phyloP scores from a whole-genome alignment of 2,888 invertebrate species.

The Acanthacorydalis orientalis region DNA sequence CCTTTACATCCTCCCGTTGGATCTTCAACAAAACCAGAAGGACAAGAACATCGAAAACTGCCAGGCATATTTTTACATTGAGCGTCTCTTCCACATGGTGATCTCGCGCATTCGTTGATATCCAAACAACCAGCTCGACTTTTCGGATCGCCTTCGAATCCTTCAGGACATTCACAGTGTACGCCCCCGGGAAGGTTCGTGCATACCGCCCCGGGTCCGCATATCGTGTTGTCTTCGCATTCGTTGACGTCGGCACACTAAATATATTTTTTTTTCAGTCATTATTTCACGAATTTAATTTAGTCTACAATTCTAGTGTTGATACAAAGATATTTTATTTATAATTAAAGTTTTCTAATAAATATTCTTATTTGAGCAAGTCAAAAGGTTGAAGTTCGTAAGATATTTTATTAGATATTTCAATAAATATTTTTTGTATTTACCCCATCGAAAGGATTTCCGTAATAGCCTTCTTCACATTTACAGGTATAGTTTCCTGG shows the following conservation, averaged over 20 bases:
- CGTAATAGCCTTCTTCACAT: slow-evolving; percentile 67
- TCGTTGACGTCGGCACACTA: slow-evolving; percentile 75
- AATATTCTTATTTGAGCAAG: too few relatives aligned
- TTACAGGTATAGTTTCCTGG: slow-evolving; percentile 78
- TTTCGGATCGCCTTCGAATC: slow-evolving; percentile 65
- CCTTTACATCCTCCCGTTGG: slow-evolving; percentile 59
- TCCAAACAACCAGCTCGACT: slow-evolving; percentile 50
- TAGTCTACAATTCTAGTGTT: too few relatives aligned
- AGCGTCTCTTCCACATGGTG: slow-evolving; percentile 64
- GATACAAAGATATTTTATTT: too few relatives aligned
- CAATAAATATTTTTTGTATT: slow-evolving; percentile 13
- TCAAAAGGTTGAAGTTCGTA: too few relatives aligned
- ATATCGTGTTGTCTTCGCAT: slow-evolving; percentile 53
- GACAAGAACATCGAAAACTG: slow-evolving; percentile 65
- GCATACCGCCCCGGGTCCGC: slow-evolving; percentile 66
- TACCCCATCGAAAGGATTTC: slow-evolving; percentile 61
- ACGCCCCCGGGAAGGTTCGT: slow-evolving; percentile 63
- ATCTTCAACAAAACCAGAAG: slow-evolving; percentile 67
- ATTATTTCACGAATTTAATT: too few relatives aligned
- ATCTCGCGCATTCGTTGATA: slow-evolving; percentile 55
- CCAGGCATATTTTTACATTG: slow-evolving; percentile 65
- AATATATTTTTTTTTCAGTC: slow-evolving; percentile 6
- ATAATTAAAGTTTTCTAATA: too few relatives aligned
- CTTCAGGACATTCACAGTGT: slow-evolving; percentile 70
- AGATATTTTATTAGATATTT: too few relatives aligned